Base-by-base conservation (phyloP, 2,888 invertebrate genomes). In the Alviniconcha strummeri region DNA sequence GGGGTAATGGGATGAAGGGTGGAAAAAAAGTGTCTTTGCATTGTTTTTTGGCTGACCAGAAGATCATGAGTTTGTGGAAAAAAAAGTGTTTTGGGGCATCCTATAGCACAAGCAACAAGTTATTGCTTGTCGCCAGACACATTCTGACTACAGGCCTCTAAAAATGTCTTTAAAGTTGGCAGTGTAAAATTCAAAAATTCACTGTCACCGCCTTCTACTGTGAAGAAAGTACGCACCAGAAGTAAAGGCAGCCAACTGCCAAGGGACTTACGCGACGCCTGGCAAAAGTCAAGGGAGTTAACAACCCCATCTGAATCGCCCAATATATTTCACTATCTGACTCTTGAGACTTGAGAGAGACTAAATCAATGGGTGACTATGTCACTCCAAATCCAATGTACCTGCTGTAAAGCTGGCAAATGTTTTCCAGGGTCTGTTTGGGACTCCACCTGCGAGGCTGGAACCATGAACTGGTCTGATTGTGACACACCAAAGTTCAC, bases 401-500 rank as follows among this genome's bases (percentile, higher is more conserved):
- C 78, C 56, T 78, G 78, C 4, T 78, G 60, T 60, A 78, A 64
- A 52, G 78, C 78, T 13, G 78, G 78, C 36, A 78, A 36, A 64
- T 78, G 57, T 8, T 17, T 9, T 19, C 57, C 57, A 57, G 57
- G 19, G 57, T 11, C 76, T 57, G 76, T 36, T 36, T 36, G 36
- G 36, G 36, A 1, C 36, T 78, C 78, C 7, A 64, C 60, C 17
- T 78, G 78, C 5, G 78, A 78, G 15, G 78, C 11, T 64, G 57
- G 64, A 60, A 78, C 78, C 9, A 78, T 52, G 52, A 78, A 64
- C 15, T 36, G 78, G 60, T 52, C 52, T 11, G 36, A 57, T 60
- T 55, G 60, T 13, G 57, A 64, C 64, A 78, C 19, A 19, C 57
- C 78, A 8, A 60, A 78, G 52, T 52, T 64, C 78, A 57, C 78